Conservation (phyloP, 2,888 invertebrate genomes). For the Tridacna crocea region DNA sequence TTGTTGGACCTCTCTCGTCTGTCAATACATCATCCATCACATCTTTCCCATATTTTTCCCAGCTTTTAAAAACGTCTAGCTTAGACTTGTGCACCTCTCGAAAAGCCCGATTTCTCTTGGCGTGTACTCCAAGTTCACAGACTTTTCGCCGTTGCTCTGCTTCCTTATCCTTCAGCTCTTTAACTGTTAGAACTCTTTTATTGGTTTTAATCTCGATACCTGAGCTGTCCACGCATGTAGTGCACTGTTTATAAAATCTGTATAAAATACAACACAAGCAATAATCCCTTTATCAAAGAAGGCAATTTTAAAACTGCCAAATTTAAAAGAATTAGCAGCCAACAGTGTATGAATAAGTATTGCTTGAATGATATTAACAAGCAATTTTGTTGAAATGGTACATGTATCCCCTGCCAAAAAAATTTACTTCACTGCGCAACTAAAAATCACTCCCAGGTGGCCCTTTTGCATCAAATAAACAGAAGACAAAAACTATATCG, state of each 20-base stretch:
- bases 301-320: neutral
- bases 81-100: conserved; percentile 1
- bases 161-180: conserved; percentile 22
- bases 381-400: too few species aligned
- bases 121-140: neutral
- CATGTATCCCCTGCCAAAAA: too few species aligned
- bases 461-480: too few species aligned
- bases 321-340: too few species aligned
- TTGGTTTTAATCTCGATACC: conserved; percentile 25
- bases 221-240: conserved; percentile 19
- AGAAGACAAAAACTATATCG: too few species aligned
- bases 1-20: too few species aligned
- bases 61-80: conserved; percentile 23
- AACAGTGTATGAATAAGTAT: too few species aligned
- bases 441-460: too few species aligned
- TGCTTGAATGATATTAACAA: too few species aligned
- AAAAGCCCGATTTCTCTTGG: conserved; percentile 17
- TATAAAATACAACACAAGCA: neutral
- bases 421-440: too few species aligned
- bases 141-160: neutral
- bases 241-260: conserved; percentile 29
- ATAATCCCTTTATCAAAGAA: neutral
- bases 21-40: neutral
- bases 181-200: conserved; percentile 23
- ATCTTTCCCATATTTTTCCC: conserved; percentile 27